Percentiles rank a stretch among this genome's conserved stretches.
Evolutionary conservation across 2,797 vertebrate genomes (phyloP).

Genomic region (Crenichthys baileyi): DNA sequence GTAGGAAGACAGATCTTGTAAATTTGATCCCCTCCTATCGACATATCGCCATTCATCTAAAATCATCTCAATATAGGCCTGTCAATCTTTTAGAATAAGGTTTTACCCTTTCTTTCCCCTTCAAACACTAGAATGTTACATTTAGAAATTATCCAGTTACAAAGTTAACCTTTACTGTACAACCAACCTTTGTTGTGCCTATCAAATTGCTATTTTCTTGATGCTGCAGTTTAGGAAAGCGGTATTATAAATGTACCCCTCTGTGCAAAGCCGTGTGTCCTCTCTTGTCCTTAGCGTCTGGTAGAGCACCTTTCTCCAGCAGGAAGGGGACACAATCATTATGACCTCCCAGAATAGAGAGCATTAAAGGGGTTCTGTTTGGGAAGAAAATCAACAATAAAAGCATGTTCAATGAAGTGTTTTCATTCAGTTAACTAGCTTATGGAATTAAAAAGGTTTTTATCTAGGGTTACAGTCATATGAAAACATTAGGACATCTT

Average conservation of each 20-base stretch:
- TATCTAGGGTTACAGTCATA: neutral
- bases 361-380: constrained; percentile 92
- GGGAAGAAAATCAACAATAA: neutral
- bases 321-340: constrained; percentile 93
- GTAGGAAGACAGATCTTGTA: no score
- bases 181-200: neutral
- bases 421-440: neutral
- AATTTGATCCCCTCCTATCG: no score
- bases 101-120: no score
- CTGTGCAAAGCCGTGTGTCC: constrained; percentile 92
- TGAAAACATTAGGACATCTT: no score
- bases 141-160: neutral
- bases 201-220: neutral
- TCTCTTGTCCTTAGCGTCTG: constrained; percentile 91
- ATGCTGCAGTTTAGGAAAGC: neutral
- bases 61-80: no score
- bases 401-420: neutral
- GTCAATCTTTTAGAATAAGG: no score
- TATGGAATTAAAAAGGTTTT: neutral
- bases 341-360: constrained; percentile 92
- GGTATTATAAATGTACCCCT: constrained; percentile 79
- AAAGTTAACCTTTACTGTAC: neutral
- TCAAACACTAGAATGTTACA: no score
- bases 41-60: no score
- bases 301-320: constrained; percentile 91